Conservation (phyloP, 2,888 invertebrate genomes). For the Baronia brevicornis region DNA sequence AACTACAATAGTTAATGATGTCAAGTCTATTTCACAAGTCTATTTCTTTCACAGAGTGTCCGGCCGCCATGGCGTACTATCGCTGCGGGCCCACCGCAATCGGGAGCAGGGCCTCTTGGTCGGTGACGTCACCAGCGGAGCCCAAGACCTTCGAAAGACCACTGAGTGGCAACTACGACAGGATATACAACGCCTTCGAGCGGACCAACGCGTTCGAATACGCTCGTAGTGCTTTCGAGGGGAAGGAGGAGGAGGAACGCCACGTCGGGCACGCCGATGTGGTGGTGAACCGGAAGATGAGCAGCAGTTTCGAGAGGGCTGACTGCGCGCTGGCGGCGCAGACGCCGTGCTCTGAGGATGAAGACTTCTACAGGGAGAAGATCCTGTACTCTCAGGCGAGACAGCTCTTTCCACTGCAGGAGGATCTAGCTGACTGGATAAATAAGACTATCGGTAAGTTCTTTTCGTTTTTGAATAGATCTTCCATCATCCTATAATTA, state of each 20-base stretch:
- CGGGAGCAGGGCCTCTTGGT: conserved; percentile 75
- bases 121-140: conserved; percentile 53
- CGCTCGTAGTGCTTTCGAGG: conserved; percentile 41
- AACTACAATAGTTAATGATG: too few species aligned
- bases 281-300: conserved; percentile 62
- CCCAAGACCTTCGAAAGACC: conserved; percentile 56
- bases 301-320: conserved; percentile 64
- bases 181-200: conserved; percentile 70
- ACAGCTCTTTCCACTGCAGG: conserved; percentile 87
- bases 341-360: conserved; percentile 73
- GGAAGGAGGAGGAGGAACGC: conserved; percentile 41
- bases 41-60: conserved; percentile 32
- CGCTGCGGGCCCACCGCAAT: conserved; percentile 65
- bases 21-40: conserved; percentile 10
- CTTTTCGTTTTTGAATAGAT: too few species aligned
- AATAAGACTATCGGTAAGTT: conserved; percentile 88
- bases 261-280: conserved; percentile 56
- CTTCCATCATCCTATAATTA: too few species aligned
- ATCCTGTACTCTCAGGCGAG: conserved; percentile 85
- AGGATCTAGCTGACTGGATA: conserved; percentile 92
- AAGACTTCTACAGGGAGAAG: conserved; percentile 82
- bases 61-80: conserved; percentile 57
- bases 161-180: conserved; percentile 64
- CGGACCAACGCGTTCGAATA: conserved; percentile 69
- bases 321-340: conserved; percentile 71